Evolutionary conservation across 2,888 invertebrate species (phyloP).

Genomic region (Agrotis clavis): DNA sequence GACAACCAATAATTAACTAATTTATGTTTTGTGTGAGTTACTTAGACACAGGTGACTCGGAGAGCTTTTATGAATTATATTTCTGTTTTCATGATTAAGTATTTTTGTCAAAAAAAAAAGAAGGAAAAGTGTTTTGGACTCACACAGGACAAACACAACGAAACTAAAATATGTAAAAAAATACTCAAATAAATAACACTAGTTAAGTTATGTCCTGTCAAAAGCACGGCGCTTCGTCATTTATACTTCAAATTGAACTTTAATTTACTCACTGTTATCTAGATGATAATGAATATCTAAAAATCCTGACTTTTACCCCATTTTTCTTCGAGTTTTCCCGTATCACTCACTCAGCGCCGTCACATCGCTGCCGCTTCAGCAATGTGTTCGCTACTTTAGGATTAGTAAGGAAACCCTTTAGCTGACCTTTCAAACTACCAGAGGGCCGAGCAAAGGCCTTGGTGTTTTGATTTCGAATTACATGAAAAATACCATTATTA

Average conservation of each 20-base stretch:
- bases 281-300: too few species aligned
- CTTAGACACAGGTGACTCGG: not conserved
- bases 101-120: too few species aligned
- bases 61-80: not conserved
- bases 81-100: not conserved
- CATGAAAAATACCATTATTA: not conserved
- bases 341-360: not conserved
- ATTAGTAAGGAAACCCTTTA: slow-evolving; percentile 21
- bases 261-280: too few species aligned
- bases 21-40: too few species aligned
- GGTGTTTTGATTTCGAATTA: slow-evolving; percentile 2
- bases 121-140: too few species aligned
- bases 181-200: too few species aligned
- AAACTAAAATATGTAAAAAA: too few species aligned
- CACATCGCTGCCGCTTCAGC: not conserved
- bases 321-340: not conserved
- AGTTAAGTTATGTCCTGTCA: too few species aligned
- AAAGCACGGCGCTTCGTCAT: not conserved
- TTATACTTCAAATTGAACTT: too few species aligned
- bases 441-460: slow-evolving; percentile 3
- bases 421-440: slow-evolving; percentile 9
- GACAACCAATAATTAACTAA: too few species aligned
- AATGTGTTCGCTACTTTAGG: slow-evolving; percentile 24
- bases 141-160: too few species aligned
- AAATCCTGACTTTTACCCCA: not conserved